Percentiles rank a stretch among this genome's conserved stretches.
These are phyloP conservation scores for Calidris pugnax DNA, from an alignment of 2,113 vertebrate species.

Conservation along the genomic window DNA sequence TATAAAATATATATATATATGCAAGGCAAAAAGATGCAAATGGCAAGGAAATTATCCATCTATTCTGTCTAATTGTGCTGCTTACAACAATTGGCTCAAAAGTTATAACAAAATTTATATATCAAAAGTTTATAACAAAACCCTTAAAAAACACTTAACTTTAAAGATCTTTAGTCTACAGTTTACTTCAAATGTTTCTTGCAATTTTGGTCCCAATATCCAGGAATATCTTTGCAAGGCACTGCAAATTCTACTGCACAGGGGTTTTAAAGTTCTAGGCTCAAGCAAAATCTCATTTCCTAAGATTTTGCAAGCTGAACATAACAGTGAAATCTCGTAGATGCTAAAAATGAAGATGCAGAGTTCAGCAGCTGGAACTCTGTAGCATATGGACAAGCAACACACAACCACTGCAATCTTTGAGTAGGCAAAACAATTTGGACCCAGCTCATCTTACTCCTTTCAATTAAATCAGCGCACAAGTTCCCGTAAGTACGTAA, in stretches of 20 bases:
- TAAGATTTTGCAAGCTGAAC: neutral
- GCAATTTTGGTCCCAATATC: neutral
- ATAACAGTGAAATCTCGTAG: neutral
- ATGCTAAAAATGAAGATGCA: neutral
- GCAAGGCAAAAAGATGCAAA: neutral
- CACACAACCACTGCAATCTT: neutral
- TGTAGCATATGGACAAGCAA: neutral
- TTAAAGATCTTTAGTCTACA: neutral
- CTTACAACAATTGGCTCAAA: neutral
- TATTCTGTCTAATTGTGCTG: neutral
- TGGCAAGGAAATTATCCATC: neutral
- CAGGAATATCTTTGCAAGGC: neutral
- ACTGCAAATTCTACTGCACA: neutral
- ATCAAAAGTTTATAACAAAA: neutral
- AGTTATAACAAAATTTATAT: neutral
- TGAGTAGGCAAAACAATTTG: neutral
- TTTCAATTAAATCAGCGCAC: neutral
- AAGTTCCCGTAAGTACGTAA: neutral
- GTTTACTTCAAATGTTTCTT: neutral
- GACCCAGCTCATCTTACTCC: neutral
- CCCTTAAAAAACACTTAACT: neutral
- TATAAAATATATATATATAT: neutral
- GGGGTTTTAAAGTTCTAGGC: neutral
- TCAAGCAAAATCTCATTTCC: neutral
- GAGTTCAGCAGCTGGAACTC: neutral